Base-by-base conservation (phyloP, 2,797 vertebrate species). In the Gymnopithys bicolor region DNA sequence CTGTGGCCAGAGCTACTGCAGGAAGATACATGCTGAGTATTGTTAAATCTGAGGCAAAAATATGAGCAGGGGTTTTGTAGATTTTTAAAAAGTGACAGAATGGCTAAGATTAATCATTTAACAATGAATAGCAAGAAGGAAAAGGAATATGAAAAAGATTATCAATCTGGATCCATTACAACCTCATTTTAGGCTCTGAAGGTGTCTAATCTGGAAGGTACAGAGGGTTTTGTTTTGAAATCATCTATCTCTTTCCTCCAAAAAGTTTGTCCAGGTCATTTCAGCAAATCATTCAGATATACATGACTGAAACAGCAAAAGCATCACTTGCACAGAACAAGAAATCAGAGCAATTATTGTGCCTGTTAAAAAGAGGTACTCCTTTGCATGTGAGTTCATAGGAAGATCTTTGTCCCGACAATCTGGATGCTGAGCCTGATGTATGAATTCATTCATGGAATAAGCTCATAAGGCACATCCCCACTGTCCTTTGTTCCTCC, bases 331-430 rank as follows among this genome's bases (percentile, higher is more conserved):
- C 39, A 64, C 22, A 37, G 37, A 81, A 75, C 10, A 64, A 66
- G 37, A 67, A 83, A 71, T 25, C 14, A 70, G 84, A 73, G 6
- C 11, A 82, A 64, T 8, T 25, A 16, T 23, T 63, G 9, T 27
- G 5, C 28, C 35, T 73, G 8, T 39, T 71, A 49, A 69, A 23
- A 59, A 43, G 52, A 77, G 8, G 3, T 16, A 63, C 9, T 68
- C 22, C 13, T 92, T 75, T 55, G 64, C 24, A 86, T 0, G 0
- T 10, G 24, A 43, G 22, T 15, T 82, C 16, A 2, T 32, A 13
- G 81, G 25, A 81, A 9, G 28, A 73, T 63, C 58, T 53, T 77
- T 67, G 67, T n/a, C 11, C 33, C 16, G 37, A 71, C 92, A 51
- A 49, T 84, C 13, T 30, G 28, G 28, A 89, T 78, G 60, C 60